A percentile compares a stretch with the other conserved stretches of the same genome.
phyloP scores from a whole-genome alignment of 2,113 vertebrate genomes.

The Ellobius talpinus region DNA sequence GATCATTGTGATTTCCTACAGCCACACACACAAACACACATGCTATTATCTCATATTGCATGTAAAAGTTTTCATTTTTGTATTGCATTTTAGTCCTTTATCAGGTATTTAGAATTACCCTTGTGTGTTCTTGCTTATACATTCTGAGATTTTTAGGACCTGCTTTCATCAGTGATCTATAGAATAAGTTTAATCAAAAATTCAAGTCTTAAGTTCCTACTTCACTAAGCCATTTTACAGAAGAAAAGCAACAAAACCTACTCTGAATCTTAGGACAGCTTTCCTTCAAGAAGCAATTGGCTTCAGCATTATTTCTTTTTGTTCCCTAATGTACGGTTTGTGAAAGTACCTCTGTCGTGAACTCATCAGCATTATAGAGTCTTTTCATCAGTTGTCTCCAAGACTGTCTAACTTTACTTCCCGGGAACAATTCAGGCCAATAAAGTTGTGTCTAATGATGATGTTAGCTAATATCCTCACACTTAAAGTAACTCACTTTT shows the following conservation, averaged over 20 bases:
- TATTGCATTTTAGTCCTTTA: neutral
- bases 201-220: neutral
- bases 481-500: constrained; percentile 13
- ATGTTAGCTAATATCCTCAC: constrained; percentile 4
- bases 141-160: neutral
- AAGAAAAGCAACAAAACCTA: neutral
- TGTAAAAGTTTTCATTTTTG: neutral
- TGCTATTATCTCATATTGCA: neutral
- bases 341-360: neutral
- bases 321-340: neutral
- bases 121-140: neutral
- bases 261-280: neutral
- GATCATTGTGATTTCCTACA: neutral
- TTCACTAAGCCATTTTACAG: neutral
- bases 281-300: neutral
- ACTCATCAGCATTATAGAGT: neutral
- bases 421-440: neutral
- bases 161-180: neutral
- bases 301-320: neutral
- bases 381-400: neutral
- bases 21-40: too few relatives aligned
- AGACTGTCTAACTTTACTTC: neutral
- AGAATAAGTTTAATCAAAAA: neutral
- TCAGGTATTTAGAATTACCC: neutral
- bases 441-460: neutral